These are phyloP conservation scores for Crepidodera aurea DNA, from an alignment of 2,888 invertebrate genomes.

Conservation along the genomic window DNA sequence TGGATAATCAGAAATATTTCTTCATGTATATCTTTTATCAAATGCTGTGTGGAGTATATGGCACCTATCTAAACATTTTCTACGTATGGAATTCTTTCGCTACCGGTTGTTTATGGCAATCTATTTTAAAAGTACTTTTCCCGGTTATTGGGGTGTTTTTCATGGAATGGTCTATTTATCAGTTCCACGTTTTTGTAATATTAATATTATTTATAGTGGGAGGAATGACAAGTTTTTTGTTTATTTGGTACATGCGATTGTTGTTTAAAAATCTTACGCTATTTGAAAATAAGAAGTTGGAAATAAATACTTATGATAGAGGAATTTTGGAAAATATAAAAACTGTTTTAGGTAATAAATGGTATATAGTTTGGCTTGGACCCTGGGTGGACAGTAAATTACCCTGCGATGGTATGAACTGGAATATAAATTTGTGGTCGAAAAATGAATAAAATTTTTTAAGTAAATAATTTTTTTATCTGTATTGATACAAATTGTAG, in stretches of 20 bases:
- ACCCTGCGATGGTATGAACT: slow-evolving; percentile 78
- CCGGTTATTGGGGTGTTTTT: slow-evolving; percentile 76
- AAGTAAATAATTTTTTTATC: too few species aligned
- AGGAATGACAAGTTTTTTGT: slow-evolving; percentile 72
- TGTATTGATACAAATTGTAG: too few species aligned
- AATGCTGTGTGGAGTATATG: slow-evolving; percentile 74
- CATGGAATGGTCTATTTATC: slow-evolving; percentile 71
- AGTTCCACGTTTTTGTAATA: slow-evolving; percentile 74
- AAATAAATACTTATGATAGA: slow-evolving; percentile 69
- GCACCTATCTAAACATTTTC: slow-evolving; percentile 73
- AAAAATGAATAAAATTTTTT: too few species aligned
- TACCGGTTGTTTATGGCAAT: slow-evolving; percentile 66
- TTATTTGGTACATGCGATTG: slow-evolving; percentile 75
- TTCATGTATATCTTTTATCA: slow-evolving; percentile 78
- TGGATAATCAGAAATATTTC: slow-evolving; percentile 87
- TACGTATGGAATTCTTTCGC: slow-evolving; percentile 70
- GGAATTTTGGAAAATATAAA: slow-evolving; percentile 77
- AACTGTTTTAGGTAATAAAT: slow-evolving; percentile 79
- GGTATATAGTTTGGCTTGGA: slow-evolving; percentile 81
- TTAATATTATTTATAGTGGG: slow-evolving; percentile 74
- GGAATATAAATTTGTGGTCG: slow-evolving; percentile 57
- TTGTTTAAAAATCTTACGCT: slow-evolving; percentile 78
- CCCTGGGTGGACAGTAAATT: slow-evolving; percentile 81
- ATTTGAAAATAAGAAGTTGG: slow-evolving; percentile 70
- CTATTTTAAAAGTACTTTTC: slow-evolving; percentile 74